Percentiles rank a stretch among this genome's conserved stretches.
Conservation (phyloP, 2,888 invertebrate species). For the Tuberolachnus salignus region DNA sequence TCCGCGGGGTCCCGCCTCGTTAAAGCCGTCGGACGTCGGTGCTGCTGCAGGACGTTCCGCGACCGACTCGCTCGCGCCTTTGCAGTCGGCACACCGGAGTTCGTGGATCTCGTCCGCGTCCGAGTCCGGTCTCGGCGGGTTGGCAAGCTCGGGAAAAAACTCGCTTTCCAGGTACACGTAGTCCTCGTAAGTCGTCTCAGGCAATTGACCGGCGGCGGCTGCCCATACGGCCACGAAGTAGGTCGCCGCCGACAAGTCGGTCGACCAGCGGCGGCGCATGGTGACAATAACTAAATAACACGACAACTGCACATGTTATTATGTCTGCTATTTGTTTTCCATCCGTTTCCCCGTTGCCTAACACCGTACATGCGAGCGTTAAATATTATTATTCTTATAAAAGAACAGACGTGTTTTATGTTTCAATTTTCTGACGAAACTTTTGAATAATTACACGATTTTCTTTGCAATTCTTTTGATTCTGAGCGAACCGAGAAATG, state of each 20-base stretch:
- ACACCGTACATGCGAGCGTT: no score
- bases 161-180: neutral
- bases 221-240: neutral
- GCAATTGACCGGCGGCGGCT: neutral
- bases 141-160: constrained; percentile 1
- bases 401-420: no score
- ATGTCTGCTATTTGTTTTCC: neutral
- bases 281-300: neutral
- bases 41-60: no score
- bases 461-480: no score
- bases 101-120: neutral
- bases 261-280: neutral
- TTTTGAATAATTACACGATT: no score
- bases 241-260: neutral
- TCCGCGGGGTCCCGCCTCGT: no score
- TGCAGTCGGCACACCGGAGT: neutral
- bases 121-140: neutral
- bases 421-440: no score
- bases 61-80: neutral
- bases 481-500: no score
- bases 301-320: neutral
- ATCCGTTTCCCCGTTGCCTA: neutral
- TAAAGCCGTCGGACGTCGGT: no score
- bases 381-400: no score
- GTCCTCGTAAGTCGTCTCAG: neutral